Percentiles rank a stretch among this genome's conserved stretches.
These are phyloP conservation scores for Hippoglossus hippoglossus DNA, from an alignment of 2,797 vertebrate species.

Conservation along the genomic window DNA sequence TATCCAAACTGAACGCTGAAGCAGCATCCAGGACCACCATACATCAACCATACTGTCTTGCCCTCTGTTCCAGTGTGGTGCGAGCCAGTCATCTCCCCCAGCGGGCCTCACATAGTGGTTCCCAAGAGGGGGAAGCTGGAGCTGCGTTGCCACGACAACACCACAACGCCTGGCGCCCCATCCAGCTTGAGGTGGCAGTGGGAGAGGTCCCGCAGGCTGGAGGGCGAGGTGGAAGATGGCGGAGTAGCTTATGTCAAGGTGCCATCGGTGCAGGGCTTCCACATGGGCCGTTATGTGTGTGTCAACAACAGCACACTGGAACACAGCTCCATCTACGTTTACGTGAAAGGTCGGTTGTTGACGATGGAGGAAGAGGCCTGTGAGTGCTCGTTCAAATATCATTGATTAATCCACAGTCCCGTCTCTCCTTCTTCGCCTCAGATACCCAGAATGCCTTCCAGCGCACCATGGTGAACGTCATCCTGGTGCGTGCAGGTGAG, in stretches of 20 bases:
- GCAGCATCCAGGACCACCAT: slow-evolving; percentile 6
- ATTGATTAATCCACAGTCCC: background rate
- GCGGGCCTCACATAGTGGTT: slow-evolving; percentile 82
- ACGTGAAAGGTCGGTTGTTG: slow-evolving; percentile 89
- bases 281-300: slow-evolving; percentile 91
- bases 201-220: slow-evolving; percentile 76
- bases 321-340: slow-evolving; percentile 90
- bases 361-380: too few relatives aligned
- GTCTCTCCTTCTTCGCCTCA: slow-evolving; percentile 52
- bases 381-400: background rate
- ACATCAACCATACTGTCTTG: slow-evolving; percentile 13
- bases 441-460: slow-evolving; percentile 88
- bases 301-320: slow-evolving; percentile 80
- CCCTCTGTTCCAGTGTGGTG: slow-evolving; percentile 74
- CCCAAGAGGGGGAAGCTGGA: slow-evolving; percentile 83
- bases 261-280: slow-evolving; percentile 69
- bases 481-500: slow-evolving; percentile 85
- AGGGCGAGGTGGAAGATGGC: slow-evolving; percentile 72
- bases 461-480: slow-evolving; percentile 78
- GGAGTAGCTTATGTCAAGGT: slow-evolving; percentile 64
- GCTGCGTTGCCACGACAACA: slow-evolving; percentile 84
- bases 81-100: slow-evolving; percentile 82
- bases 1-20: slow-evolving; percentile 8
- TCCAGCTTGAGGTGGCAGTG: slow-evolving; percentile 86
- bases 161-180: slow-evolving; percentile 27